Base-by-base conservation (phyloP, 35 echinoderm and acorn worm species). In the Ophioderma brevispina region DNA sequence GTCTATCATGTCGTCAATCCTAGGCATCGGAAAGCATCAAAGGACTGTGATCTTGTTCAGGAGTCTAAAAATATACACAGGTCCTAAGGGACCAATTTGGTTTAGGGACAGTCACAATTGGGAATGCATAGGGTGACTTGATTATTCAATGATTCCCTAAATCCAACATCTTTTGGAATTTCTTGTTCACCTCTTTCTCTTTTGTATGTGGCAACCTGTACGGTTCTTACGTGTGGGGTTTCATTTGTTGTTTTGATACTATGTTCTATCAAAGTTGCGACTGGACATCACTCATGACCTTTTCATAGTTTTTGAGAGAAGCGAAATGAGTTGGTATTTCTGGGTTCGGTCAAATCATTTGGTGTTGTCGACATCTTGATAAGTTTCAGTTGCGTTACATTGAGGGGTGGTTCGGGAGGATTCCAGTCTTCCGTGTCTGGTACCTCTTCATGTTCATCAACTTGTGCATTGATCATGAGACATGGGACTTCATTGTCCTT, bases 121-220 rank as follows among this genome's bases (percentile, higher is more conserved):
- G 86, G n/a, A 55, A 34, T 37, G 77, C 82, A 31, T 81, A 80
- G 0, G 82, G 78, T 33, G 75, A 96, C n/a, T 79, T 52, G 21
- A 86, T n/a, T 50, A 37, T 76, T 96, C 90, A 80, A 92, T 92
- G 0, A 96, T 59, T n/a, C 31, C 86, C 76, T 38, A 96, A 37
- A 4, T 82, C 36, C 25, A 96, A 33, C 86, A 96, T 92, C 0
- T 33, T 64, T 21, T 89, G 75, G 31, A 96, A 35, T 38, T 92
- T 87, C 19, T 43, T 81, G 35, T 80, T 82, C 0, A 92, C 36
- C 1, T 38, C 81, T 1, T 88, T 64, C 31, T 41, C 1, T 10
- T 88, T 55, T 15, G 89, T 35, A 25, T 80, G 64, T 30, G 94
- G 86, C 4, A 31, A 85, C 59, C 34, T 76, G 79, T 39, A 85